Evolutionary conservation across 2,888 invertebrate genomes (phyloP).

Genomic region (Deilephila porcellus): DNA sequence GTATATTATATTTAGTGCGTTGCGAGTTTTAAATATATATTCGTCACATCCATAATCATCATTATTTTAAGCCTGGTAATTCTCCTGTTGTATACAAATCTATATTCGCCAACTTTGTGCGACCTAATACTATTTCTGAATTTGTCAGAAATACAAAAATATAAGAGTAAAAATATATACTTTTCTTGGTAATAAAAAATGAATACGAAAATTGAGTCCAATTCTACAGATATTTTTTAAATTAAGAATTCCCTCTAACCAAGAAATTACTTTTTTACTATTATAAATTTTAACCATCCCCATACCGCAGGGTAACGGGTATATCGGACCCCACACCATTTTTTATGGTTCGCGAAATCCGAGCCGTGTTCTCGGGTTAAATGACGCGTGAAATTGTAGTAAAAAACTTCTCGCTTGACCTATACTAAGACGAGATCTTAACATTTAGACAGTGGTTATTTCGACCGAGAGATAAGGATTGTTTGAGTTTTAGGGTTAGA

Average conservation of each 20-base stretch:
- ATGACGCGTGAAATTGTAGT: constrained; percentile 61
- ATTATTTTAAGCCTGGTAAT: too few relatives aligned
- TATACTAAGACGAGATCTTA: constrained; percentile 36
- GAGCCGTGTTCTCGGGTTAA: constrained; percentile 54
- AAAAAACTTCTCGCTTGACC: constrained; percentile 54
- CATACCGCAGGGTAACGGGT: constrained; percentile 30
- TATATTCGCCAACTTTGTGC: too few relatives aligned
- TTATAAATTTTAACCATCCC: constrained; percentile 16
- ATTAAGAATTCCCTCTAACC: background rate
- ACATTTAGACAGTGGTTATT: constrained; percentile 45
- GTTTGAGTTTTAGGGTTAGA: background rate
- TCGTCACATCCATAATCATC: too few relatives aligned
- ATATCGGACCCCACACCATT: constrained; percentile 41
- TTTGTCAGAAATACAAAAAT: too few relatives aligned
- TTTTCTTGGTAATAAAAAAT: too few relatives aligned
- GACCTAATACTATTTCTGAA: too few relatives aligned
- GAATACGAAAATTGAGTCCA: background rate
- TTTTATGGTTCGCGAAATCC: constrained; percentile 61
- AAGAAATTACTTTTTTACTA: background rate
- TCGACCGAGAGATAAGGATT: constrained; percentile 20
- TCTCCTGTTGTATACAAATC: too few relatives aligned
- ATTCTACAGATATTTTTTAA: background rate
- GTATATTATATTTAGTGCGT: too few relatives aligned
- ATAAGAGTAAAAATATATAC: too few relatives aligned
- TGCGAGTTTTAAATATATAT: too few relatives aligned